Percentiles rank a stretch among this genome's conserved stretches.
Evolutionary conservation across 2,888 invertebrate genomes (phyloP).

Genomic region (Leptinotarsa rubiginosa): DNA sequence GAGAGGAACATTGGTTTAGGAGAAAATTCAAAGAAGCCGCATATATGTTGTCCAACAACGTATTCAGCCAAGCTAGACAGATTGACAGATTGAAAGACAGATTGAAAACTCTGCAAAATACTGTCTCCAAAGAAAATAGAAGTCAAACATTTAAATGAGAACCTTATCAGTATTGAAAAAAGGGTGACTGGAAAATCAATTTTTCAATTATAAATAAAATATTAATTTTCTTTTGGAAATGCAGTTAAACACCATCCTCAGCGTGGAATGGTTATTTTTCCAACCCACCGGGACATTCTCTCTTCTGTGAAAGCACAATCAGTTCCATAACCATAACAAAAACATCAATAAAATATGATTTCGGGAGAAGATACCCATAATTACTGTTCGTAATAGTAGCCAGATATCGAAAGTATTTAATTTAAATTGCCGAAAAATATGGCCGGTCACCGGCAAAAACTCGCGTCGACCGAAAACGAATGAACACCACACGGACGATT

Average conservation of each 20-base stretch:
- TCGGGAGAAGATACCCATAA: slow-evolving; percentile 34
- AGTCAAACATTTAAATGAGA: no score
- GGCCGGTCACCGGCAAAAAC: slow-evolving; percentile 55
- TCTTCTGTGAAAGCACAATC: slow-evolving; percentile 14
- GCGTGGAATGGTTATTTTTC: background rate
- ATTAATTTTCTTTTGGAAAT: no score
- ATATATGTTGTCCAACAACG: no score
- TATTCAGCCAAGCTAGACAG: no score
- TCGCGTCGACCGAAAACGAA: slow-evolving; percentile 48
- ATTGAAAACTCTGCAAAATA: no score
- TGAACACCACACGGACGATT: slow-evolving; percentile 46
- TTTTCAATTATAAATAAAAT: no score
- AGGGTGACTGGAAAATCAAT: no score
- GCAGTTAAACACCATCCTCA: background rate
- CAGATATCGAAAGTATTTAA: slow-evolving; percentile 43
- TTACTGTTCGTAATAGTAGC: slow-evolving; percentile 26
- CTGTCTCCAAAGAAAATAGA: no score
- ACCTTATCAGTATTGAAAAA: no score
- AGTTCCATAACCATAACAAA: slow-evolving; percentile 18
- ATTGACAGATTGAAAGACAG: no score
- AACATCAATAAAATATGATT: slow-evolving; percentile 39
- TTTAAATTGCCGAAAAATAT: slow-evolving; percentile 57
- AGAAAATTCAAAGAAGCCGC: no score
- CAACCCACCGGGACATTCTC: background rate
- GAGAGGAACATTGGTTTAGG: no score